Evolutionary conservation across 2,113 vertebrate species (phyloP).

Genomic region (Chaetops frenatus): DNA sequence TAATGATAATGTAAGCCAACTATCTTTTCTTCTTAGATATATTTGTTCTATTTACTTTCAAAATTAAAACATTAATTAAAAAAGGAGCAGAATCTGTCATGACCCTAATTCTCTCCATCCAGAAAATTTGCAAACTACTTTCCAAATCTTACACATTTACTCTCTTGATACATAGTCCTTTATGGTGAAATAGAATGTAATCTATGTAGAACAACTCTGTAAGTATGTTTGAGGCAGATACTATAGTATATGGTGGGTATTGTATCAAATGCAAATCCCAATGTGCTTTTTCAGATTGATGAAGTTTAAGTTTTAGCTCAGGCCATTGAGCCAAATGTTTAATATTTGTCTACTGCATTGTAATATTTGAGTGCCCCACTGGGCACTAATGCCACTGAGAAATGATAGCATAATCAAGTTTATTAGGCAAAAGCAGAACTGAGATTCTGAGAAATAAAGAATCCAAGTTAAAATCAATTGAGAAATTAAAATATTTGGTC

Average conservation of each 20-base stretch:
- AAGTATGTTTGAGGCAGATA: background rate
- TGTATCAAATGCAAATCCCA: background rate
- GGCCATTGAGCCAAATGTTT: background rate
- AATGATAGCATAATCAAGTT: background rate
- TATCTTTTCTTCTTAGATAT: background rate
- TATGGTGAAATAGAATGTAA: background rate
- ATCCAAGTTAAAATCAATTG: background rate
- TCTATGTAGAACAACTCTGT: background rate
- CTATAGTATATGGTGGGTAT: rapidly evolving
- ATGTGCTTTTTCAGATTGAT: background rate
- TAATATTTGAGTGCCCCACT: background rate
- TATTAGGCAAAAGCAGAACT: background rate
- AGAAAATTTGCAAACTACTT: background rate
- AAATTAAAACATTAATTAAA: background rate
- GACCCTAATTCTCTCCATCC: background rate
- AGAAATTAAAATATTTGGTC: background rate
- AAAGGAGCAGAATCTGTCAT: background rate
- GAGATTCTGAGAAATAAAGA: background rate
- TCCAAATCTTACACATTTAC: background rate
- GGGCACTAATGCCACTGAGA: background rate
- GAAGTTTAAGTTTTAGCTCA: background rate
- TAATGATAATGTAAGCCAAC: background rate
- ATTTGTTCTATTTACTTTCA: background rate
- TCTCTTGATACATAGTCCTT: background rate
- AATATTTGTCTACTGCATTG: background rate